Conservation (phyloP, 1,140 invertebrate species). For the Ericerus pela region DNA sequence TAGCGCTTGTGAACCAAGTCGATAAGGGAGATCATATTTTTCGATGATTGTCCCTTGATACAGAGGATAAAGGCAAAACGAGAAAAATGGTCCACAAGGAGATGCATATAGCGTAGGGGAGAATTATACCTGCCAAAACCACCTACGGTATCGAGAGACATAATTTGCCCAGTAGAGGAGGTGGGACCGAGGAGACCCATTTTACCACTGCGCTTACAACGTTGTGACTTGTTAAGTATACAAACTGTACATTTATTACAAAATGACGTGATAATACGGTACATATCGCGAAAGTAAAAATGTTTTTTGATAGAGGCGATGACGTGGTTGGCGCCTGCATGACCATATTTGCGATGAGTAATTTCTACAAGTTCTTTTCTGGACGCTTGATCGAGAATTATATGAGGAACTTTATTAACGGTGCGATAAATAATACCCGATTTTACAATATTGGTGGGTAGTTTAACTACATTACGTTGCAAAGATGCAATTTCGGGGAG, state of each 20-base stretch:
- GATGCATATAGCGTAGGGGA: constrained; percentile 23
- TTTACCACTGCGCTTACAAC: constrained; percentile 19
- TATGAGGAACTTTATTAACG: too few species aligned
- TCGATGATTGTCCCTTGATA: constrained; percentile 10
- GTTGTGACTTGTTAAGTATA: constrained; percentile 29
- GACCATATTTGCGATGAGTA: not conserved
- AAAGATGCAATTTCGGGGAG: too few species aligned
- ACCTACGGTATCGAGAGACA: constrained; percentile 24
- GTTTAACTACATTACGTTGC: too few species aligned
- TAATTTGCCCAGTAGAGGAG: constrained; percentile 28
- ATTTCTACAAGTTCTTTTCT: constrained; percentile 11
- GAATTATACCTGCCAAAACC: constrained; percentile 21
- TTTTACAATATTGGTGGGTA: too few species aligned
- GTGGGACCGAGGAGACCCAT: constrained; percentile 28
- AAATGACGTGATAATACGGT: not conserved
- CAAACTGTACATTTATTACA: constrained; percentile 25
- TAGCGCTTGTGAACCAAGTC: too few species aligned
- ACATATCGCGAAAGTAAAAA: not conserved
- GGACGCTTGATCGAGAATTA: too few species aligned
- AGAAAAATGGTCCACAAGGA: constrained; percentile 22
- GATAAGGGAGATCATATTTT: constrained; percentile 13
- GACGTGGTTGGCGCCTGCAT: not conserved
- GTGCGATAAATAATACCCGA: too few species aligned
- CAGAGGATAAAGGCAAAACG: constrained; percentile 19
- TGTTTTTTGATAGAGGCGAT: not conserved